Conservation (phyloP, 2,888 invertebrate species). For the Nymphalis polychloros region DNA sequence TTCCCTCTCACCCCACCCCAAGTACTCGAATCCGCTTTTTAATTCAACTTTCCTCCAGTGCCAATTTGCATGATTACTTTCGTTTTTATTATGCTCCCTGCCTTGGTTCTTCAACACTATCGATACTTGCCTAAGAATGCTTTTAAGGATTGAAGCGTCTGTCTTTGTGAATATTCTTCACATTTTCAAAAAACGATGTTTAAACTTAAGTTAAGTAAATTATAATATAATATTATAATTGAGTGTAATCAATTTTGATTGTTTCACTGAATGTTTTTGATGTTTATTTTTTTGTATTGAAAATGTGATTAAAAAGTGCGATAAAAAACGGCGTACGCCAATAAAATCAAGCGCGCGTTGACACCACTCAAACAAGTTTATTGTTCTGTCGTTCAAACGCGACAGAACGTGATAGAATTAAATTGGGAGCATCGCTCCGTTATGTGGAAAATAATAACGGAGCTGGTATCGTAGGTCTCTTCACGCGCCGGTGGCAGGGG, state of each 20-base stretch:
- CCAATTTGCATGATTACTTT: constrained; percentile 83
- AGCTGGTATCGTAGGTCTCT: constrained; percentile 69
- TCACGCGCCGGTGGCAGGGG: constrained; percentile 81
- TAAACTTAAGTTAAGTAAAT: neutral
- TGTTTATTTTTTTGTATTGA: neutral
- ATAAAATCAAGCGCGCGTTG: constrained; percentile 33
- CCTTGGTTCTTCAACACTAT: constrained; percentile 43
- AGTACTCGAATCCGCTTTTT: constrained; percentile 69
- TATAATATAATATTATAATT: neutral
- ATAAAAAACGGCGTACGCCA: constrained; percentile 16
- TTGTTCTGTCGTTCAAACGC: constrained; percentile 77
- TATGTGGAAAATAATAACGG: constrained; percentile 82
- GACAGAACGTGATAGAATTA: constrained; percentile 81
- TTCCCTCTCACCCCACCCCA: constrained; percentile 42
- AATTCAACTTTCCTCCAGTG: constrained; percentile 77
- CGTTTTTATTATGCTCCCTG: constrained; percentile 76
- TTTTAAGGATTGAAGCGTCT: constrained; percentile 27
- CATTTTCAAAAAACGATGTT: neutral
- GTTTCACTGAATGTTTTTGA: no score
- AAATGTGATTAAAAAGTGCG: constrained; percentile 7
- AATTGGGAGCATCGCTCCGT: constrained; percentile 76
- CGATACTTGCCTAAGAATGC: constrained; percentile 32
- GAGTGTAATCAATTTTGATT: no score
- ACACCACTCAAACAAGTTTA: constrained; percentile 69
- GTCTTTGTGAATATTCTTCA: neutral